Conservation (phyloP, 2,113 vertebrate genomes). For the Pica pica region DNA sequence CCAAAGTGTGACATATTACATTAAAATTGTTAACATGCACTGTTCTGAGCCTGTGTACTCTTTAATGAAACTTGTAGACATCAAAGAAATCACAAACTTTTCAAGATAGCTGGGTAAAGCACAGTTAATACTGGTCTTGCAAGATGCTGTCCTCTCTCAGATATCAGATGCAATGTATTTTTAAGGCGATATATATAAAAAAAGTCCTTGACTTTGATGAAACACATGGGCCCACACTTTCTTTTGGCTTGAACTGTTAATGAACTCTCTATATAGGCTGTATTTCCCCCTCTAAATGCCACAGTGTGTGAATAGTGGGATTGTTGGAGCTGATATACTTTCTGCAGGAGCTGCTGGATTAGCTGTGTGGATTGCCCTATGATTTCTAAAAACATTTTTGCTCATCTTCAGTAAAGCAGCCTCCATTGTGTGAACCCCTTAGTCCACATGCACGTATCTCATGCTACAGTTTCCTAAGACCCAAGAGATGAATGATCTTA, state of each 20-base stretch:
- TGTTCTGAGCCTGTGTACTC: not conserved
- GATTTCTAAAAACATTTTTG: not conserved
- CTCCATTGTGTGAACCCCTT: not conserved
- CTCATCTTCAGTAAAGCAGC: not conserved
- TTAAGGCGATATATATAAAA: not conserved
- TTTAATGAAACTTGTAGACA: not conserved
- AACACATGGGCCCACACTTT: not conserved
- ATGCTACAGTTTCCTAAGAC: not conserved
- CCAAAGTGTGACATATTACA: not conserved
- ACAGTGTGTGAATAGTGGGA: not conserved
- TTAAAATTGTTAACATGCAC: not conserved
- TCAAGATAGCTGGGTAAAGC: not conserved
- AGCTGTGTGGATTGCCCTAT: not conserved
- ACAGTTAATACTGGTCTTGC: not conserved
- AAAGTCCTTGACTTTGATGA: not conserved
- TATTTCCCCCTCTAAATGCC: not conserved
- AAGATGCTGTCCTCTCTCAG: not conserved
- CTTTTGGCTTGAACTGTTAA: not conserved
- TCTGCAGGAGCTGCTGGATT: not conserved
- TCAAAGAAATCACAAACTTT: not conserved
- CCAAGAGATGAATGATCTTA: not conserved
- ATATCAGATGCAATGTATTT: not conserved
- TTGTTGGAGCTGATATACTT: not conserved
- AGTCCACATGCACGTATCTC: not conserved
- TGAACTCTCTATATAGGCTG: not conserved